These are phyloP conservation scores for Vimba vimba DNA, from an alignment of 2,113 vertebrate species.

Conservation along the genomic window DNA sequence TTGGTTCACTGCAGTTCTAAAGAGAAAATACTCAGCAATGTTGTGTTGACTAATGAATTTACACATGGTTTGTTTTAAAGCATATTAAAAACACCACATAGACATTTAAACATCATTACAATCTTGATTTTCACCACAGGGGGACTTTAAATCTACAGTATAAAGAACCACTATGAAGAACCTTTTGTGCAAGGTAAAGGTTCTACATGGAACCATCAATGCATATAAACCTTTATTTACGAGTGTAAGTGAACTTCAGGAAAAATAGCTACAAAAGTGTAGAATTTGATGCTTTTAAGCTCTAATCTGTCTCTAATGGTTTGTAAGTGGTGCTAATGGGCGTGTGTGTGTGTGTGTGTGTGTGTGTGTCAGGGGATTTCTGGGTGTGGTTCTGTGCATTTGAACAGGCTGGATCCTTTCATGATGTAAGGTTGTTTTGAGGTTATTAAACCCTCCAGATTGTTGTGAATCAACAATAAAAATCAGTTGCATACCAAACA, in stretches of 20 bases:
- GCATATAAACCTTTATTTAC: neutral
- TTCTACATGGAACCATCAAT: neutral
- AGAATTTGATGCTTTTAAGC: neutral
- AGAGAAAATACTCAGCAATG: too few relatives aligned
- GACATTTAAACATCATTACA: too few relatives aligned
- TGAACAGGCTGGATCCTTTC: neutral
- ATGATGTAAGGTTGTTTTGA: neutral
- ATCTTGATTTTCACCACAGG: too few relatives aligned
- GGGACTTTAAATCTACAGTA: neutral
- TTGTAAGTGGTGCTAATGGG: neutral
- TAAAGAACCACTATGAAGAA: neutral
- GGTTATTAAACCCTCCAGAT: neutral
- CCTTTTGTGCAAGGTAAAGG: neutral
- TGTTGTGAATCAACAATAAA: neutral
- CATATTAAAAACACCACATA: too few relatives aligned
- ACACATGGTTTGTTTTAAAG: too few relatives aligned
- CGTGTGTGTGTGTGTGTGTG: constrained; percentile 10
- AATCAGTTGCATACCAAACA: neutral
- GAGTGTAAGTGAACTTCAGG: neutral
- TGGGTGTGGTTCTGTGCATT: neutral
- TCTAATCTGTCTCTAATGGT: neutral
- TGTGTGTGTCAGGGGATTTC: constrained; percentile 3
- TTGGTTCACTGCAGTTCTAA: too few relatives aligned
- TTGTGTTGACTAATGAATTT: too few relatives aligned
- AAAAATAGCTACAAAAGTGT: neutral